phyloP scores from a whole-genome alignment of 2,113 vertebrate species.

The Scomber colias region DNA sequence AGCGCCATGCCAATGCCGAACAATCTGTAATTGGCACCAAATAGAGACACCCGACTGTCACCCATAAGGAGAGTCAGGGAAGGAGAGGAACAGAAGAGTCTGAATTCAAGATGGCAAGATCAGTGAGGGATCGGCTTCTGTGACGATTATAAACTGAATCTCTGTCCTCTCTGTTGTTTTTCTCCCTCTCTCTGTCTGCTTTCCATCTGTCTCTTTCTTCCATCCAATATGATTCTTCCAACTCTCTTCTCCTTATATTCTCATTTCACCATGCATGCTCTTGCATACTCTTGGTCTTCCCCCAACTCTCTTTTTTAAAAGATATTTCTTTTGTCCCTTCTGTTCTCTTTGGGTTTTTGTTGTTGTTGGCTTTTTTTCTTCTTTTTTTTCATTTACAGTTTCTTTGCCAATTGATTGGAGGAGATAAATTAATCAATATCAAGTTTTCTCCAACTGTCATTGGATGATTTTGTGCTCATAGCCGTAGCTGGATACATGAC shows the following conservation, averaged over 20 bases:
- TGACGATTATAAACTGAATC: constrained; percentile 39
- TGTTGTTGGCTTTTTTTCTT: neutral
- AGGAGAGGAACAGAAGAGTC: constrained; percentile 57
- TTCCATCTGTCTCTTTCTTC: constrained; percentile 41
- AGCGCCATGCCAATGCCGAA: constrained; percentile 59
- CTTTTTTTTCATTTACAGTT: too few relatives aligned
- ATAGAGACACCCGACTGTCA: constrained; percentile 72
- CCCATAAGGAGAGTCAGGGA: constrained; percentile 59
- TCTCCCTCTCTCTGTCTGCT: neutral
- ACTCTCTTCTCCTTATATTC: neutral
- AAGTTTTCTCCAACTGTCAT: neutral
- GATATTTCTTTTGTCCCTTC: neutral
- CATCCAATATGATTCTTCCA: neutral
- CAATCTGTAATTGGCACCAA: constrained; percentile 80
- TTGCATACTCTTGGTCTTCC: neutral
- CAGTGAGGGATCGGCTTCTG: constrained; percentile 44
- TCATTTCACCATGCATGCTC: neutral
- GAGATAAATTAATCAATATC: neutral
- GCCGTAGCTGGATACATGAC: neutral
- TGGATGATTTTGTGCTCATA: neutral
- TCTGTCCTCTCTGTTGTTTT: constrained; percentile 17
- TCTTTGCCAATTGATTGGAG: neutral
- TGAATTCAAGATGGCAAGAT: constrained; percentile 58
- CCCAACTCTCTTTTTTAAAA: too few relatives aligned
- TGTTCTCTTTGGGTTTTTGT: neutral